Percentiles rank a stretch among this genome's conserved stretches.
phyloP scores from a whole-genome alignment of 2,888 invertebrate species.

The Pediacus dermestoides region DNA sequence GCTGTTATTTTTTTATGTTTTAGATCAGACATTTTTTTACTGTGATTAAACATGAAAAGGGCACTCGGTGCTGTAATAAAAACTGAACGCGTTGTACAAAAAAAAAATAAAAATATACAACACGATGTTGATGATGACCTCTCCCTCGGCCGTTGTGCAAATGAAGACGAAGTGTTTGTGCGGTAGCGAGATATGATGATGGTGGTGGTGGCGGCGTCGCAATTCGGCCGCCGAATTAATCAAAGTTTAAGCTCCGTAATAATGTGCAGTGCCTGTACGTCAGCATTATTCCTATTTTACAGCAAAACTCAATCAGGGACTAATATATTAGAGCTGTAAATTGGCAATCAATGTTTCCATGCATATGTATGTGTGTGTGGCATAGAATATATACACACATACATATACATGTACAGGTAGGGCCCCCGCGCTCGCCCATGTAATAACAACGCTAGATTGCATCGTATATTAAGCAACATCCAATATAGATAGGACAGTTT shows the following conservation, averaged over 20 bases:
- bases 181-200: slow-evolving; percentile 16
- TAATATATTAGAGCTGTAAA: slow-evolving; percentile 55
- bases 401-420: not conserved
- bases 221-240: slow-evolving; percentile 50
- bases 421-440: slow-evolving; percentile 35
- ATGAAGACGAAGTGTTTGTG: slow-evolving; percentile 36
- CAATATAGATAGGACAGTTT: slow-evolving; percentile 51
- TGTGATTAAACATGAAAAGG: too few species aligned
- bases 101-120: too few species aligned
- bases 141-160: too few species aligned
- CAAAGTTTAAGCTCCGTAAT: slow-evolving; percentile 53
- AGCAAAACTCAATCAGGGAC: slow-evolving; percentile 53
- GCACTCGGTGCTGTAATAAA: too few species aligned
- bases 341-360: slow-evolving; percentile 54
- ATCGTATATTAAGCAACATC: slow-evolving; percentile 52
- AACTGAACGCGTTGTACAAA: too few species aligned
- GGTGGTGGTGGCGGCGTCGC: slow-evolving; percentile 41
- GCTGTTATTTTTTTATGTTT: too few species aligned
- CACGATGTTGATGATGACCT: too few species aligned
- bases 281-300: slow-evolving; percentile 54
- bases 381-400: slow-evolving; percentile 9
- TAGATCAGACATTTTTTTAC: too few species aligned
- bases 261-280: slow-evolving; percentile 50
- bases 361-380: slow-evolving; percentile 48
- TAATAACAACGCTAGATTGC: slow-evolving; percentile 52